Evolutionary conservation across 2,888 invertebrate genomes (phyloP), one percentile per base, ranked within the genome.

Genomic region (Amblyjoppa fuscipennis): DNA sequence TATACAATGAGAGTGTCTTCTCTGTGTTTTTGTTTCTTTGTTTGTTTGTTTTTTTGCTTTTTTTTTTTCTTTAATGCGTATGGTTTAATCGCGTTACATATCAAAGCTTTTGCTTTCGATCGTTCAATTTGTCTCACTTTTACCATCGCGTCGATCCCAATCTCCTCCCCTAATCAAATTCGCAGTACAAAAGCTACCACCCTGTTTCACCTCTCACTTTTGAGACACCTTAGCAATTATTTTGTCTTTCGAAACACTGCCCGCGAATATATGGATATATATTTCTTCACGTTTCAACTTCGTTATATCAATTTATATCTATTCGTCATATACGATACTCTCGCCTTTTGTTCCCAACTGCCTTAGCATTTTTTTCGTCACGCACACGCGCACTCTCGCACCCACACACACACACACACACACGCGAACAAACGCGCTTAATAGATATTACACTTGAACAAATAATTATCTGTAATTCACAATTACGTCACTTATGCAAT

Each of bases 171-270:
- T 83, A 70, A 68, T 79, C 76, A 53, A 38, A 77, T 70, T 83
- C 73, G 80, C 83, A 77, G 80, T 85, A 85, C 80, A 83, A 84
- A 86, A 86, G 81, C 83, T 84, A 84, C 2, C 45, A 68, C 69
- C 59, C 68, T 84, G 84, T 69, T 86, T 77, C 69, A 86, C 83
- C 79, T 81, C 66, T 87, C 74, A 76, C 84, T 85, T 84, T 84
- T 59, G 86, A 85, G 89, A 90, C 89, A 92, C 91, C 92, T 92
- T 90, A 92, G 92, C 90, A 92, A 92, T 92, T 92, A 92, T 92
- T 92, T 92, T 92, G 92, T 92, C 92, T 89, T 88, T 85, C 83
- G n/a, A 85, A 41, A 81, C 77, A 87, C 83, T 88, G 70, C 82
- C 34, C 81, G 77, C 87, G 77, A 88, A 87, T 88, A 76, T 82